phyloP scores from a whole-genome alignment of 2,888 invertebrate species.

The Protodeltote pygarga region DNA sequence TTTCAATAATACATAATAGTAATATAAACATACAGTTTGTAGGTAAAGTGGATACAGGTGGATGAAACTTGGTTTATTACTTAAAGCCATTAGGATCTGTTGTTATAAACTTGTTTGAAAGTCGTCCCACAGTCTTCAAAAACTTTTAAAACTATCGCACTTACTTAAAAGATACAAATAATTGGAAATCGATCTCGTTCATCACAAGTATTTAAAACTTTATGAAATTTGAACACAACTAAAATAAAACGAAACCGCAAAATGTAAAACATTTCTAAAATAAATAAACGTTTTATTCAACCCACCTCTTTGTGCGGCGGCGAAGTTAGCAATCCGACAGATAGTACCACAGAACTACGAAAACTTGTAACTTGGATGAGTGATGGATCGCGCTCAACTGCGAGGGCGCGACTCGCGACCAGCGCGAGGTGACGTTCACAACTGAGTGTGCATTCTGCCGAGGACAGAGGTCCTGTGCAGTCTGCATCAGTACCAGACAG shows the following conservation, averaged over 20 bases:
- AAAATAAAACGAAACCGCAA: conserved; percentile 7
- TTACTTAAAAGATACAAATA: conserved; percentile 21
- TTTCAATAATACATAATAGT: too few species aligned
- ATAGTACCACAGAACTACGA: conserved; percentile 49
- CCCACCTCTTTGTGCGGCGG: conserved; percentile 39
- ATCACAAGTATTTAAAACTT: conserved; percentile 11
- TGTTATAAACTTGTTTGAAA: too few species aligned
- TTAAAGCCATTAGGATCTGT: too few species aligned
- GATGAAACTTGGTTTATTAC: too few species aligned
- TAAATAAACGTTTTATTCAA: conserved; percentile 22
- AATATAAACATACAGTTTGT: too few species aligned
- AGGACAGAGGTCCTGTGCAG: conserved; percentile 30
- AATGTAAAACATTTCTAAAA: conserved; percentile 2
- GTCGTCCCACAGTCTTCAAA: too few species aligned
- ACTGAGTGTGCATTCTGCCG: conserved; percentile 52
- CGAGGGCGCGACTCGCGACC: conserved; percentile 32
- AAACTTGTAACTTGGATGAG: conserved; percentile 53
- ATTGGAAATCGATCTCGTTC: conserved; percentile 29
- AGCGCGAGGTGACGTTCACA: conserved; percentile 31
- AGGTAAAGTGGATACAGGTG: too few species aligned
- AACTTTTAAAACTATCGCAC: too few species aligned
- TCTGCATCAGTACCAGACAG: conserved; percentile 31
- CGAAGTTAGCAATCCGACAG: conserved; percentile 43
- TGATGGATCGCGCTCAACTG: conserved; percentile 16
- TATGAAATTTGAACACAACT: too few species aligned